phyloP scores from a whole-genome alignment of 2,888 invertebrate species.

The Clanis bilineata region DNA sequence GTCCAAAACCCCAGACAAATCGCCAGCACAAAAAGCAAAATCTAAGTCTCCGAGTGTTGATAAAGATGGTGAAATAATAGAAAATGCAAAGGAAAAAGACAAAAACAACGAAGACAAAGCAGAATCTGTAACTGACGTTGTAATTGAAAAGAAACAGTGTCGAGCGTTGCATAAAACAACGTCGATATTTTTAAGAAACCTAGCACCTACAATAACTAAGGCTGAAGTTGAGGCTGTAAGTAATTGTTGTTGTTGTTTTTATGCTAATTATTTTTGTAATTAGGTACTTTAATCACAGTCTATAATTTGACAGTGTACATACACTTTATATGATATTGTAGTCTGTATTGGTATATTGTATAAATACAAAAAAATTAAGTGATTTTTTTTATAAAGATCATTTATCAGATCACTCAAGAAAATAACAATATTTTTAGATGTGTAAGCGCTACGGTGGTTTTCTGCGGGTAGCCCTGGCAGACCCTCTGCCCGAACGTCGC shows the following conservation, averaged over 20 bases:
- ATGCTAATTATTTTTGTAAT: not conserved
- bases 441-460: slow-evolving; percentile 97
- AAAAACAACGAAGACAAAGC: slow-evolving; percentile 71
- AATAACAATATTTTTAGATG: slow-evolving; percentile 76
- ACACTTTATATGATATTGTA: too few relatives aligned
- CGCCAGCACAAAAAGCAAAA: slow-evolving; percentile 58
- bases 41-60: slow-evolving; percentile 62
- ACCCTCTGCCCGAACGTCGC: slow-evolving; percentile 97
- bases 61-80: slow-evolving; percentile 40
- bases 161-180: slow-evolving; percentile 96
- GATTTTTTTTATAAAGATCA: too few relatives aligned
- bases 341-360: too few relatives aligned
- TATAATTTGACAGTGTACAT: too few relatives aligned
- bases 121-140: slow-evolving; percentile 76
- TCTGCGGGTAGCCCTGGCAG: slow-evolving; percentile 96
- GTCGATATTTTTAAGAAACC: slow-evolving; percentile 97
- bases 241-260: slow-evolving; percentile 27
- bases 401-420: too few relatives aligned
- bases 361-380: too few relatives aligned
- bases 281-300: not conserved
- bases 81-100: slow-evolving; percentile 54
- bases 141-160: slow-evolving; percentile 75
- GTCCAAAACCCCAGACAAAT: slow-evolving; percentile 68
- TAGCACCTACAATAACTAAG: slow-evolving; percentile 97
- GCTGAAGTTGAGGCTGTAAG: slow-evolving; percentile 97